Evolutionary conservation across 2,113 vertebrate species (phyloP), one percentile per base, ranked within the genome.

Genomic region (Lota lota): DNA sequence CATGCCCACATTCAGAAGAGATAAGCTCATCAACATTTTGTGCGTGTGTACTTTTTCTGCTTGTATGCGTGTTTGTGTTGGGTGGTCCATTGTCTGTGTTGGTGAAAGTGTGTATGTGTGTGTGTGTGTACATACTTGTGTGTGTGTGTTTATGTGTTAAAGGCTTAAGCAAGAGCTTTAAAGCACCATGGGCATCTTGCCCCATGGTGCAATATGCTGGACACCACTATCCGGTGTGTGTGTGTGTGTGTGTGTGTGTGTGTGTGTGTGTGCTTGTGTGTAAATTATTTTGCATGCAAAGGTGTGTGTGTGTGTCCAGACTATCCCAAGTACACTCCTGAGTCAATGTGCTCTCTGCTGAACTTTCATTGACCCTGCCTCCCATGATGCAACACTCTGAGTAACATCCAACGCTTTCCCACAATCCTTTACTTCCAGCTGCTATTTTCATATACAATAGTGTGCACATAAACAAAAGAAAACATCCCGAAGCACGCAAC

Each of bases 331-430:
- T 78, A 73, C 77, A 67, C 66, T 83, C 80, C 74, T 83, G 85
- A 78, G 76, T 76, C 75, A 75, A 11, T 64, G 62, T 50, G 21
- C 70, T 74, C 66, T 64, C 61, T 51, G 33, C 21, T 90, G 88
- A 91, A 92, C 91, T 91, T 82, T 81, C 47, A 70, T 77, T 90
- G 88, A 92, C 88, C 90, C 80, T 68, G 80, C 76, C 86, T 88
- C 85, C 83, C 86, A 77, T 82, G 68, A 78, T 87, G 80, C 84
- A 85, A 73, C 61, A 51, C 76, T 79, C 56, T 56, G 1, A 16
- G 54, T 64, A 81, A 82, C 76, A 60, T 76, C 78, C 82, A 61
- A 79, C 63, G 1, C 66, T 56, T 79, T 81, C 54, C 69, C 70
- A 79, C 69, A 77, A 66, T 73, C 77, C 64, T 57, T 73, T 47